Percentiles rank a stretch among this genome's conserved stretches.
Evolutionary conservation across 53 echinoderm and acorn worm genomes (phyloP).

Genomic region (Echinarachnius parma): DNA sequence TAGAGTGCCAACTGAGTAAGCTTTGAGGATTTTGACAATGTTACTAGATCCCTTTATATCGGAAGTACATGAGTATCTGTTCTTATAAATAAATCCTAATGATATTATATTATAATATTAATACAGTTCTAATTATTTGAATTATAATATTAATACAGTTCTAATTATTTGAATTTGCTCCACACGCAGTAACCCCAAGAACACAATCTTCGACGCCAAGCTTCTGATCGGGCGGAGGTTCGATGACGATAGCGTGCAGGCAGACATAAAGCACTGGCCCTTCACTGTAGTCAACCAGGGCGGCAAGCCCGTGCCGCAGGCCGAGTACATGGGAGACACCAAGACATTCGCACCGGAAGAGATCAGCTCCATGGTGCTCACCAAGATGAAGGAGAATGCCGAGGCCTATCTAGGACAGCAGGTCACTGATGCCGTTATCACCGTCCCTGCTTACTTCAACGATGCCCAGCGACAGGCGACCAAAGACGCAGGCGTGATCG

Average conservation of each 20-base stretch:
- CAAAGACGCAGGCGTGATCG: conserved; percentile 83
- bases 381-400: conserved; percentile 83
- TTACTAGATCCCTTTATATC: too few species aligned
- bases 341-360: conserved; percentile 83
- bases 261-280: conserved; percentile 62
- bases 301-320: conserved; percentile 48
- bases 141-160: too few species aligned
- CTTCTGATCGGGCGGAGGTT: conserved; percentile 56
- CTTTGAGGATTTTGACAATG: too few species aligned
- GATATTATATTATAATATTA: too few species aligned
- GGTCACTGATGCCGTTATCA: conserved; percentile 74
- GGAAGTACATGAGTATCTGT: too few species aligned
- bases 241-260: conserved; percentile 22
- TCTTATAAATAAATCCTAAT: too few species aligned
- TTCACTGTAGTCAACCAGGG: conserved; percentile 40
- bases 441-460: conserved; percentile 86
- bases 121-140: too few species aligned
- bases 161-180: too few species aligned
- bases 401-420: conserved; percentile 75
- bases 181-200: conserved; percentile 53
- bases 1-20: too few species aligned
- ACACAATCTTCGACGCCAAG: conserved; percentile 58
- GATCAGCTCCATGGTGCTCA: conserved; percentile 82
- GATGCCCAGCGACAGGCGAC: conserved; percentile 73
- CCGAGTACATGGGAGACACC: conserved; percentile 56